Evolutionary conservation across 2,113 vertebrate genomes (phyloP).

Genomic region (Ailurus styani): DNA sequence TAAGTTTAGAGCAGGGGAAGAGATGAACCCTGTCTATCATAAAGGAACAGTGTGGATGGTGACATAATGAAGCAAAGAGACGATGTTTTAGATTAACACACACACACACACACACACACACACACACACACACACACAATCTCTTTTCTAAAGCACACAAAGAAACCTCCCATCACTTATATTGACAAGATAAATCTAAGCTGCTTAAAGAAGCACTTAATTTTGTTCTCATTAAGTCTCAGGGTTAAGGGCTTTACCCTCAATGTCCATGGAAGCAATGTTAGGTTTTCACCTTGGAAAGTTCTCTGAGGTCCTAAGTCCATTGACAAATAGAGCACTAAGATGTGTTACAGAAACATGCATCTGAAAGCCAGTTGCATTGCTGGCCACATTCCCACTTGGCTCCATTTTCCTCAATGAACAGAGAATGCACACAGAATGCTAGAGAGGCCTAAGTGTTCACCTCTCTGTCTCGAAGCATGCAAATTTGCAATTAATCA

Average conservation of each 20-base stretch:
- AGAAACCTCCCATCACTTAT: conserved; percentile 63
- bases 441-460: background rate
- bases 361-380: conserved; percentile 6
- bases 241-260: conserved; percentile 69
- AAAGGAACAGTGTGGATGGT: conserved; percentile 69
- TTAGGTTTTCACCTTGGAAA: conserved; percentile 72
- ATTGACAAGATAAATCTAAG: conserved; percentile 75
- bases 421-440: background rate
- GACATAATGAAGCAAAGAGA: conserved; percentile 67
- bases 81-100: conserved; percentile 45
- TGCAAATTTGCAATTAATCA: background rate
- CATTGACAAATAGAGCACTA: conserved; percentile 41
- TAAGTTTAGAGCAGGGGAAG: conserved; percentile 78
- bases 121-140: background rate
- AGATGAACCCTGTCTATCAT: conserved; percentile 77
- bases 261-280: conserved; percentile 12
- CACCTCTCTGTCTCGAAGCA: background rate
- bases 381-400: background rate
- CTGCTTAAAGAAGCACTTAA: conserved; percentile 73
- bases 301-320: conserved; percentile 56
- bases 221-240: conserved; percentile 62
- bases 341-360: background rate
- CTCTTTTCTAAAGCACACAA: conserved; percentile 55
- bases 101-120: background rate
- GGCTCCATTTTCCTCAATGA: background rate